These are phyloP conservation scores for Scolopax bukidnonensis DNA, from an alignment of 2,797 vertebrate genomes.

Conservation along the genomic window DNA sequence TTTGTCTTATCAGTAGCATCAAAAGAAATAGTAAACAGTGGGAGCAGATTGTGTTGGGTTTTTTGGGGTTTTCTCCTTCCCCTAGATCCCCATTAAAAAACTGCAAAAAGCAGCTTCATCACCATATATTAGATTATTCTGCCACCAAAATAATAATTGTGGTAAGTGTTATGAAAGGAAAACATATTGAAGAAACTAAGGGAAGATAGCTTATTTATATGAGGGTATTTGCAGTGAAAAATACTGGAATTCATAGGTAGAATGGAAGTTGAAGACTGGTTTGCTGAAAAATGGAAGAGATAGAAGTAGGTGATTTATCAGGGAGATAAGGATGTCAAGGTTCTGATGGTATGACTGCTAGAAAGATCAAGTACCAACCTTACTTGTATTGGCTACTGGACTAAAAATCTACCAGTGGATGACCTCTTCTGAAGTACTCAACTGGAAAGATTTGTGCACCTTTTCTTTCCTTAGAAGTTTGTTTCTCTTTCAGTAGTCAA, in stretches of 20 bases:
- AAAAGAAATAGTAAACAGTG: background rate
- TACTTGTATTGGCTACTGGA: background rate
- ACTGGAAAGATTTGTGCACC: background rate
- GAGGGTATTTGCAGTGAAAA: background rate
- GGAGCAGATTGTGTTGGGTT: background rate
- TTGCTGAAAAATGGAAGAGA: background rate
- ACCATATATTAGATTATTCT: background rate
- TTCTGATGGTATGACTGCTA: background rate
- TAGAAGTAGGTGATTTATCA: background rate
- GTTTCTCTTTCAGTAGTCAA: background rate
- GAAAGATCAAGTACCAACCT: background rate
- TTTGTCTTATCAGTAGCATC: background rate
- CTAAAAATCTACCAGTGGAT: background rate
- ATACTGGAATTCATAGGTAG: background rate
- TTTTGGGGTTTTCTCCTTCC: background rate
- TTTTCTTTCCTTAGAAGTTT: background rate
- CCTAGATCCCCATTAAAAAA: background rate
- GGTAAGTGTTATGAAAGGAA: background rate
- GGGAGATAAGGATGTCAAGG: background rate
- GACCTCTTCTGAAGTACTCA: background rate
- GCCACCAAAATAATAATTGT: background rate
- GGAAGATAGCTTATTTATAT: background rate
- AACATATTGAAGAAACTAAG: background rate
- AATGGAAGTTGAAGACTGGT: background rate
- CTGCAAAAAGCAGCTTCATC: background rate